phyloP scores from a whole-genome alignment of 2,888 invertebrate species.

The Parnassius mnemosyne region DNA sequence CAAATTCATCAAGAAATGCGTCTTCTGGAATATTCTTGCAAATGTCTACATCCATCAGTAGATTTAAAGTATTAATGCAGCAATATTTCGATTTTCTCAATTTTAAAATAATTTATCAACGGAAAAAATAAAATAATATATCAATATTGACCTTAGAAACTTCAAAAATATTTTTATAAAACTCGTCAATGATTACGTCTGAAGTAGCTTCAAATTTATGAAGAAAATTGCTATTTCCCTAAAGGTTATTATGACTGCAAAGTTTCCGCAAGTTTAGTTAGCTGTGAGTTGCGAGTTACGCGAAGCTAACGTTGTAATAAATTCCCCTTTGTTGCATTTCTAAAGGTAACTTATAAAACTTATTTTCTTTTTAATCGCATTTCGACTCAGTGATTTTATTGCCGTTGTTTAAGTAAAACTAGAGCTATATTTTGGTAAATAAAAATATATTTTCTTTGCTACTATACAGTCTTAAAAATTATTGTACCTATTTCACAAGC shows the following conservation, averaged over 20 bases:
- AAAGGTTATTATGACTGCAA: slow-evolving; percentile 57
- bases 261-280: slow-evolving; percentile 40
- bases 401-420: not conserved
- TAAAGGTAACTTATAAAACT: slow-evolving; percentile 30
- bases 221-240: slow-evolving; percentile 38
- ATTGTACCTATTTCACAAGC: too few relatives aligned
- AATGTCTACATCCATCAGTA: too few relatives aligned
- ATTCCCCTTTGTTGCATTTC: slow-evolving; percentile 29
- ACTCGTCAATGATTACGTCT: slow-evolving; percentile 23
- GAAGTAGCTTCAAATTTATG: slow-evolving; percentile 25
- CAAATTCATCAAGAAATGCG: too few relatives aligned
- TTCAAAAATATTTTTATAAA: slow-evolving; percentile 5
- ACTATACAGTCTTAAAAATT: too few relatives aligned
- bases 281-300: slow-evolving; percentile 21
- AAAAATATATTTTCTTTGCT: too few relatives aligned
- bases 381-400: slow-evolving; percentile 25
- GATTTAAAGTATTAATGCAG: too few relatives aligned
- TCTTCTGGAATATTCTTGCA: too few relatives aligned
- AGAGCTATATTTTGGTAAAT: too few relatives aligned
- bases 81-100: too few relatives aligned
- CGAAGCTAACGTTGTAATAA: slow-evolving; percentile 28
- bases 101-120: too few relatives aligned
- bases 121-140: too few relatives aligned
- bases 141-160: not conserved
- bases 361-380: slow-evolving; percentile 26